Conservation (phyloP, 2,113 vertebrate species). For the Plotosus lineatus region DNA sequence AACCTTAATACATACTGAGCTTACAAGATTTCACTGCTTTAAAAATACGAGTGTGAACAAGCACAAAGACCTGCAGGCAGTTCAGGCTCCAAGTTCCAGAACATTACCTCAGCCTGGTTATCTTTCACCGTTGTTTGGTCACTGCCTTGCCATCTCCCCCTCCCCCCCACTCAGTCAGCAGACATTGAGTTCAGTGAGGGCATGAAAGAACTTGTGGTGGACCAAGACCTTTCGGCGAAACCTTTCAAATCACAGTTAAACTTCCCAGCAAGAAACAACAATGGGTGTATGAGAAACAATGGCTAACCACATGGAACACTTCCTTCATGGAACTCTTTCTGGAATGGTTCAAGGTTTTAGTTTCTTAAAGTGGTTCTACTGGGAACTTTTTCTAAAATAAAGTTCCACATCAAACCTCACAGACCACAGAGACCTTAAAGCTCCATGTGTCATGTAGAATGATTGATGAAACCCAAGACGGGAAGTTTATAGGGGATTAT, state of each 20-base stretch:
- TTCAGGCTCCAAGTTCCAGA: conserved; percentile 20
- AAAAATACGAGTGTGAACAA: conserved; percentile 26
- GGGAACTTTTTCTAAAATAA: background rate
- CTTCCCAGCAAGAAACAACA: background rate
- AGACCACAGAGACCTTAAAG: background rate
- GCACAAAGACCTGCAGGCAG: conserved; percentile 2
- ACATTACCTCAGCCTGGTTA: conserved; percentile 37
- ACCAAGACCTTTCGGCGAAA: background rate
- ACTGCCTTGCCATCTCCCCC: conserved; percentile 2
- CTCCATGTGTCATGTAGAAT: background rate
- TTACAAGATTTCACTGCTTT: background rate
- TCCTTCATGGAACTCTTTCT: background rate
- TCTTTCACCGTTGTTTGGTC: conserved; percentile 40
- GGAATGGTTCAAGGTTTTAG: background rate
- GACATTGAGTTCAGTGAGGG: background rate
- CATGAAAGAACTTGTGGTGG: background rate
- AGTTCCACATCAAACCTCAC: background rate
- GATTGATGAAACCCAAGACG: background rate
- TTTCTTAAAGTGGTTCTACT: background rate
- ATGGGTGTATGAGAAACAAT: background rate
- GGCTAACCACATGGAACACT: background rate
- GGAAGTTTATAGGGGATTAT: background rate
- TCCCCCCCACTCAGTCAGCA: conserved; percentile 2
- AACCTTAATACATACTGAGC: background rate
- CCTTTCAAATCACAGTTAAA: conserved; percentile 5